Percentiles rank a stretch among this genome's conserved stretches.
Conservation (phyloP, 2,888 invertebrate species). For the Euspilapteryx auroguttella region DNA sequence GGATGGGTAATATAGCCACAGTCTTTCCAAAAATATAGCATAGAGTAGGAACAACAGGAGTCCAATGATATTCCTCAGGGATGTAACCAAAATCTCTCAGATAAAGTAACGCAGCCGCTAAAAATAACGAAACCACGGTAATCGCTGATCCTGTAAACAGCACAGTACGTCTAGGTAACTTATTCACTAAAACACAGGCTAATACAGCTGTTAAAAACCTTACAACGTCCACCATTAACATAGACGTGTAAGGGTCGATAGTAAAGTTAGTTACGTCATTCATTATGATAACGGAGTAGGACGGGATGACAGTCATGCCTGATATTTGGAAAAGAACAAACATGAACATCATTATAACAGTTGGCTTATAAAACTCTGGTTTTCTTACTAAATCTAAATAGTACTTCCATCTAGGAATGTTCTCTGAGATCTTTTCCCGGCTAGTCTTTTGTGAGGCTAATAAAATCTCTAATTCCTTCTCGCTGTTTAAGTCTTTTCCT, state of each 20-base stretch:
- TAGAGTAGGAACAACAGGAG: conserved; percentile 50
- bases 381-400: conserved; percentile 23
- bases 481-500: conserved; percentile 40
- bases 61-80: conserved; percentile 31
- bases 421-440: conserved; percentile 31
- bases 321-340: conserved; percentile 70
- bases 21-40: conserved; percentile 60
- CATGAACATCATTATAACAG: conserved; percentile 64
- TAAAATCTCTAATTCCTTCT: conserved; percentile 46
- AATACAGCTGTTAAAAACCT: conserved; percentile 62
- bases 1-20: conserved; percentile 65
- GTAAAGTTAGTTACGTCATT: conserved; percentile 56
- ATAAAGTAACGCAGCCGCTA: conserved; percentile 42
- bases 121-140: conserved; percentile 56
- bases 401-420: conserved; percentile 23
- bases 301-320: conserved; percentile 70
- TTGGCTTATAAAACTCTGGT: conserved; percentile 62
- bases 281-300: conserved; percentile 69
- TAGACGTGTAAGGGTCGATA: conserved; percentile 64
- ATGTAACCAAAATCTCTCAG: conserved; percentile 30
- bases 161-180: conserved; percentile 61
- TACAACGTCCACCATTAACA: conserved; percentile 66
- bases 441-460: conserved; percentile 35
- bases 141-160: conserved; percentile 63
- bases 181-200: conserved; percentile 64